Conservation (phyloP, 2,113 vertebrate genomes). For the Eublepharis macularius region DNA sequence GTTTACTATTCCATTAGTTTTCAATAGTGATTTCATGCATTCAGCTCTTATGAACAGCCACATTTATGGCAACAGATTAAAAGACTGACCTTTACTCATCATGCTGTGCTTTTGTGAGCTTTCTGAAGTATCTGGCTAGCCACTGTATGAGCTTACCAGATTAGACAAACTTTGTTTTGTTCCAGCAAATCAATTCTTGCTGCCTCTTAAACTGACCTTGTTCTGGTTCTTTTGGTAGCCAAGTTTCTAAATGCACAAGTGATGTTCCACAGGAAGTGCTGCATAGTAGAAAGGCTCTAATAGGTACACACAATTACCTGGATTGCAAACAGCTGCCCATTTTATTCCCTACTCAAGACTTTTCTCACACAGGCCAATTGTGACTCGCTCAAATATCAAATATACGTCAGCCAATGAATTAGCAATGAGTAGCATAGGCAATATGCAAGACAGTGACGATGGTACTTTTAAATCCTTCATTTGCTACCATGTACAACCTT, state of each 20-base stretch:
- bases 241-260: neutral
- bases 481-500: constrained; percentile 6
- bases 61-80: neutral
- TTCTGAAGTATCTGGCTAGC: neutral
- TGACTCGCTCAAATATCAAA: neutral
- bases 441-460: constrained; percentile 24
- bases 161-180: neutral
- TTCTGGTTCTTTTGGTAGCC: neutral
- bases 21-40: neutral
- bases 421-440: neutral
- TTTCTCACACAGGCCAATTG: neutral
- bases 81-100: neutral
- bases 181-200: neutral
- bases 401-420: constrained; percentile 19
- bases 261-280: neutral
- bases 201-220: neutral
- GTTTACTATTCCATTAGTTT: neutral
- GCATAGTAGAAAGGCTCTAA: neutral
- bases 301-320: neutral
- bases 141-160: neutral
- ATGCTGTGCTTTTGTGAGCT: no score
- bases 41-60: neutral
- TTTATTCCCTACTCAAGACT: neutral
- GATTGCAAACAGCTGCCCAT: neutral
- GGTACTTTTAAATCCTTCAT: constrained; percentile 26